These are phyloP conservation scores for Oreocharis arfaki DNA, from an alignment of 2,113 vertebrate genomes.

Conservation along the genomic window DNA sequence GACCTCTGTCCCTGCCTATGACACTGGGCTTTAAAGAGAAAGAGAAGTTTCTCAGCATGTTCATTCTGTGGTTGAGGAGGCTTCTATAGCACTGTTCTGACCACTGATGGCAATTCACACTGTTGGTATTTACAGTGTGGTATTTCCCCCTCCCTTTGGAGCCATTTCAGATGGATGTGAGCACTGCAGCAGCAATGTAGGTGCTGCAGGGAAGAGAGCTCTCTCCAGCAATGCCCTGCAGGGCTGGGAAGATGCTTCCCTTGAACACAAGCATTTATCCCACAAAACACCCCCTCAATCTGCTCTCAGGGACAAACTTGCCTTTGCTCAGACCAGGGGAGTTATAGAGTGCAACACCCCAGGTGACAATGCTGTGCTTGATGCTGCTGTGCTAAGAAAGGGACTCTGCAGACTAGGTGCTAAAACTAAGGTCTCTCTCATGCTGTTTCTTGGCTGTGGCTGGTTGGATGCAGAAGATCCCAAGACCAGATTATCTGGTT, in stretches of 20 bases:
- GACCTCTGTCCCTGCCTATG: neutral
- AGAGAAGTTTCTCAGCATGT: neutral
- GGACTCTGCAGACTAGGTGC: rapidly evolving
- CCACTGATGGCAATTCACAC: neutral
- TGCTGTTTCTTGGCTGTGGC: neutral
- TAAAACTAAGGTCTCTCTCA: neutral
- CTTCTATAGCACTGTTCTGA: neutral
- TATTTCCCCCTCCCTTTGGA: neutral
- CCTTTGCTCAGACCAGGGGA: neutral
- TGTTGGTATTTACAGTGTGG: neutral
- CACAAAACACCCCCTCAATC: neutral
- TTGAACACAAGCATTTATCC: neutral
- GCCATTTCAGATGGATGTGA: neutral
- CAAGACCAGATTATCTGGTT: neutral
- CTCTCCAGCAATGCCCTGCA: neutral
- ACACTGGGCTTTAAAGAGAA: neutral
- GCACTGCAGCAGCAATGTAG: neutral
- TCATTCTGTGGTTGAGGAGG: neutral
- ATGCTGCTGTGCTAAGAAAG: neutral
- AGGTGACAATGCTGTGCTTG: neutral
- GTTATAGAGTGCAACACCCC: neutral
- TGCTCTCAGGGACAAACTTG: neutral
- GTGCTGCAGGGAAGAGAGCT: neutral
- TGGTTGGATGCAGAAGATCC: neutral
- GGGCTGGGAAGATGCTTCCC: neutral